Evolutionary conservation across 2,797 vertebrate species (phyloP), one percentile per base, ranked within the genome.

Genomic region (Anguilla pacifica): DNA sequence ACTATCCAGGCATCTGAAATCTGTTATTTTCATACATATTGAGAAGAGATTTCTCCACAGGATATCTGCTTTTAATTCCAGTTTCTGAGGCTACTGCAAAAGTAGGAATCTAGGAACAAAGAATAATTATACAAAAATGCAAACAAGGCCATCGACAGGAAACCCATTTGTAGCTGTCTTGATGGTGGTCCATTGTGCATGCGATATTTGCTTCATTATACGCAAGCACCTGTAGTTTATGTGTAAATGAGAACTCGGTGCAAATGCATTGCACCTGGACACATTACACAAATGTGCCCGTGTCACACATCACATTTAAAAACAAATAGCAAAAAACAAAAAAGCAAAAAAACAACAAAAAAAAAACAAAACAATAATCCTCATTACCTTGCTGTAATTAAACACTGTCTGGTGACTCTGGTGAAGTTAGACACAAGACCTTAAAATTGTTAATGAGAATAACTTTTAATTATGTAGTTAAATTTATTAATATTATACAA

Each of bases 391-490:
- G 28, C 28, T 72, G 1, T 35, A 35, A 70, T 28, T 70, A 61
- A 25, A 70, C 2, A 7, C 22, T 70, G 61, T 64, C 25, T 64
- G 19, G 17, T 64, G 28, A 59, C 57, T 59, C 6, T 72, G 70
- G n/a, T n/a, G 5, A 39, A 39, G 11, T 15, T 39, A 11, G 72
- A 77, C 9, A 39, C 31, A 19, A 39, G 35, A 77, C 3, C 72
- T 77, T 77, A 35, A 77, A 77, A 77, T 64, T 46, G 43, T 82
- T 35, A 11, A 25, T 82, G 43, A 51, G 25, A 82, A 82, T 82
- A n/a, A 82, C 7, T 11, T 51, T 25, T 49, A 46, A 51, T 82
- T 82, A 19, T 82, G 10, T 82, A 51, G 46, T 51, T n/a, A 49
- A 82, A n/a, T 82, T 51, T 6, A 22, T 51, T n/a, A 51, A 51